Base-by-base conservation (phyloP, 2,113 vertebrate species). In the Acanthisitta chloris region DNA sequence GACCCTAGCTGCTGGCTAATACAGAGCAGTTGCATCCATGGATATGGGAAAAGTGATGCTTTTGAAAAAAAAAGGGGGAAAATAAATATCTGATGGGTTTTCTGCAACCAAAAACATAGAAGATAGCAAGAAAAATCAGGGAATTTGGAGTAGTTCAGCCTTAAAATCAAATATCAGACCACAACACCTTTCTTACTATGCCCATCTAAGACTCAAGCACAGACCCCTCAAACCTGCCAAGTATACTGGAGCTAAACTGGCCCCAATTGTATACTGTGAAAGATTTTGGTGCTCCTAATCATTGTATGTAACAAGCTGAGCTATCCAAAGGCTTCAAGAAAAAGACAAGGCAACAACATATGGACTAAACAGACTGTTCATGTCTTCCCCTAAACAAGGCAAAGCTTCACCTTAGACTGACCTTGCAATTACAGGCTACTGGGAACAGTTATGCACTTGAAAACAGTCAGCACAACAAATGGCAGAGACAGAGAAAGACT, bases 381-480 rank as follows among this genome's bases (percentile, higher is more conserved):
- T 18, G 59, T 70, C 88, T 79, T 88, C 67, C 48, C 69, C 72
- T 57, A 67, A 96, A 90, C 45, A 81, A 73, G 59, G n/a, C 77
- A 79, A 69, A 51, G 91, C 87, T 95, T 93, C 72, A 88, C 91
- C 95, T 96, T 87, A 73, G 51, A 42, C 79, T 96, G 93, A 96
- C 97, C 92, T 97, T 95, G 94, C 94, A 97, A 95, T 97, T 97
- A 96, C 77, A 93, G 94, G 69, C 94, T 96, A 90, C 76, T 61
- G 92, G 96, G 88, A 96, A 95, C 73, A 87, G 64, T 91, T 88
- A 95, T 31, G 69, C 82, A 34, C 90, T 84, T 73, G 76, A 74
- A 95, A 91, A 93, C 45, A 87, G 72, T 70, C 92, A 78, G 42
- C 46, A 65, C 66, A 65, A 77, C 66, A 92, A 81, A 90, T 5